Base-by-base conservation (phyloP, 2,113 vertebrate species). In the Mormoops blainvillei region DNA sequence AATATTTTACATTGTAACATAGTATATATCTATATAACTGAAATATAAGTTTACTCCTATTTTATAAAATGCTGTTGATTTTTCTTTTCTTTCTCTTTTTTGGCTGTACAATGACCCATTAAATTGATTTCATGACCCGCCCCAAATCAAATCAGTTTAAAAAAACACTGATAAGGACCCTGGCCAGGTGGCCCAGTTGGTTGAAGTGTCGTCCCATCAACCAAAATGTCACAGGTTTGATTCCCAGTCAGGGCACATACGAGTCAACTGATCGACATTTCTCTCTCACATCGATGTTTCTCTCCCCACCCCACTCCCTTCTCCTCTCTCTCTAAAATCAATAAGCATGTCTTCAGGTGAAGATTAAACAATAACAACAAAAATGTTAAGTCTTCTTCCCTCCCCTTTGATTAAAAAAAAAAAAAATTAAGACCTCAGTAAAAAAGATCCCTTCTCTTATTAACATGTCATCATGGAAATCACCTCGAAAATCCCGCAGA, bases 401-500 rank as follows among this genome's bases (percentile, higher is more conserved):
- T 63, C 28, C 28, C 61, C 61, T 61, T 61, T 61, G 26, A 61
- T 31, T 61, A 31, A 61, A 61, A 61, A 61, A 61, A 61, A 61
- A 31, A 61, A 31, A 24, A 63, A 65, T 65, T 68, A 68, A 77
- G 67, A 85, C 20, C 43, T 61, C 8, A 12, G 7, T 26, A 83
- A 77, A 54, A 90, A 94, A 68, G 45, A 91, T 4, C 13, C 70
- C 33, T 63, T 38, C 41, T 94, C 82, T 80, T 4, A 18, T 4
- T 28, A 89, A 65, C 74, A 91, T 0, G 4, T 4, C 31, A 92
- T 26, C 12, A 89, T 0, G 54, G 18, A 56, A 78, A 54, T 98
- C 89, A 99, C 99, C 99, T 98, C 98, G 93, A 97, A 99, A 99
- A 96, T 99, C 99, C 3, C 99, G 97, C 82, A 98, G 98, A 94